A percentile compares a stretch with the other conserved stretches of the same genome.
Conservation (phyloP, 2,113 vertebrate genomes). For the Chaetorhynchus papuensis region DNA sequence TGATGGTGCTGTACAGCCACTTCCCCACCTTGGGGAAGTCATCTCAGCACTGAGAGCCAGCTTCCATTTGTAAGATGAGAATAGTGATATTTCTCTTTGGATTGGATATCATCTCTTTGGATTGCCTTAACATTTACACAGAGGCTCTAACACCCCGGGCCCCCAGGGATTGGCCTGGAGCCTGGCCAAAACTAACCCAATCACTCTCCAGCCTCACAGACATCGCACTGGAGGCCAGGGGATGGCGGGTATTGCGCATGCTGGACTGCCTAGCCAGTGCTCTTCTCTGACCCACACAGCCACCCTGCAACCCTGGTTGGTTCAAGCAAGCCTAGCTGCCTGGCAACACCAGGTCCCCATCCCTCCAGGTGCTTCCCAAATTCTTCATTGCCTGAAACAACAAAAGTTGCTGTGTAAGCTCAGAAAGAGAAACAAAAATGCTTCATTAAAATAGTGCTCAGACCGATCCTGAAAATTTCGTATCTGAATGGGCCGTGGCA, state of each 20-base stretch:
- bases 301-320: not conserved
- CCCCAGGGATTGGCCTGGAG: not conserved
- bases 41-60: not conserved
- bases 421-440: fast-evolving
- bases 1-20: not conserved
- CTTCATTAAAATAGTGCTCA: not conserved
- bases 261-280: not conserved
- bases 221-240: fast-evolving
- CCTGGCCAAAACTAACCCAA: not conserved
- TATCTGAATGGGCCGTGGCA: not conserved
- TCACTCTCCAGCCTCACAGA: not conserved
- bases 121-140: not conserved
- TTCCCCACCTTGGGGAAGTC: not conserved
- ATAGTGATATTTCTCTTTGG: not conserved
- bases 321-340: not conserved
- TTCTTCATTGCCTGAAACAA: not conserved
- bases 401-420: not conserved
- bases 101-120: not conserved
- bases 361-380: not conserved
- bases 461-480: not conserved
- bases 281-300: not conserved
- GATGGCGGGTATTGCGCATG: not conserved
- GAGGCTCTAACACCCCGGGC: not conserved
- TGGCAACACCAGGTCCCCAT: not conserved
- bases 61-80: not conserved